Conservation (phyloP, 2,888 invertebrate species). For the Rugalucina vietnamica region DNA sequence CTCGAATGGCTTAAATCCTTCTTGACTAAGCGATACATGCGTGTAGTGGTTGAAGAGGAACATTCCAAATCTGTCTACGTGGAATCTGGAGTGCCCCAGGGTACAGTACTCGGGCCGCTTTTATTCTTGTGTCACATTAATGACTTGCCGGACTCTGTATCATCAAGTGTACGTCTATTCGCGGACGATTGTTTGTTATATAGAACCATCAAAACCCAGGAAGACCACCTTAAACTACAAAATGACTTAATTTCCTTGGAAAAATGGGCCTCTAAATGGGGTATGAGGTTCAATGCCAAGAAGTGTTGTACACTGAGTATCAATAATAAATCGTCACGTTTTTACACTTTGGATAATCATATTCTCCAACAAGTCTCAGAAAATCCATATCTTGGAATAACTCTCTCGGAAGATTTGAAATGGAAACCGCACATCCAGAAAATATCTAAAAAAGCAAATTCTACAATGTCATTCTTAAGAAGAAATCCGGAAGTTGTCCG, state of each 20-base stretch:
- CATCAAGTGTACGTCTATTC: not conserved
- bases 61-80: not conserved
- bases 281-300: slow-evolving; percentile 46
- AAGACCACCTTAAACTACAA: not conserved
- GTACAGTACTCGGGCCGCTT: not conserved
- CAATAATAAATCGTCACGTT: not conserved
- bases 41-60: not conserved
- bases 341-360: not conserved
- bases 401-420: not conserved
- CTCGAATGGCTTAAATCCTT: slow-evolving; percentile 4
- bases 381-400: not conserved
- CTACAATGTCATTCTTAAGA: not conserved
- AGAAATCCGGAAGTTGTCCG: not conserved
- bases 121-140: slow-evolving; percentile 1
- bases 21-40: not conserved
- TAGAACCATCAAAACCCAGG: not conserved
- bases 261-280: slow-evolving; percentile 43
- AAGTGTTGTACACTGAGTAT: slow-evolving; percentile 39
- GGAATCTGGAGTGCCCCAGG: not conserved
- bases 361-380: not conserved
- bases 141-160: not conserved
- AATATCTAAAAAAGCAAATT: not conserved
- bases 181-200: slow-evolving; percentile 22
- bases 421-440: not conserved
- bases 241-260: slow-evolving; percentile 30